Percentiles rank a stretch among this genome's conserved stretches.
Evolutionary conservation across 2,113 vertebrate genomes (phyloP).

Genomic region (Sigmodon hispidus): DNA sequence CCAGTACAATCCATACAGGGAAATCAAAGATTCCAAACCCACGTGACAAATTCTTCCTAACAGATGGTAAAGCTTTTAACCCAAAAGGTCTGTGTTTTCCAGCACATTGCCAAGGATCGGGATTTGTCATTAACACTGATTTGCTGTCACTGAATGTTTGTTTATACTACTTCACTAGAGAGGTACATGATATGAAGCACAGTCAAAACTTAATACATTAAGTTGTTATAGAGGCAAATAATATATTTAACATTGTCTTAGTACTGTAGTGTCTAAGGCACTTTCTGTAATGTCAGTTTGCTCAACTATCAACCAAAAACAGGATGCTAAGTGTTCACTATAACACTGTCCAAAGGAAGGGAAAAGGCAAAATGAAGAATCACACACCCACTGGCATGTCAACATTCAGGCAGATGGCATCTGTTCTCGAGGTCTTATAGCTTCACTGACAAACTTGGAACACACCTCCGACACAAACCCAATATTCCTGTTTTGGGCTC

Average conservation of each 20-base stretch:
- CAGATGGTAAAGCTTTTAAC: conserved; percentile 96
- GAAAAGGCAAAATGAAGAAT: conserved; percentile 44
- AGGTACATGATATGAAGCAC: conserved; percentile 89
- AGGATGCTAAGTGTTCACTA: conserved; percentile 82
- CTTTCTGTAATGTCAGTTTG: conserved; percentile 92
- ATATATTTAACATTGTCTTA: conserved; percentile 91
- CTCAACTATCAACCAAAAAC: conserved; percentile 85
- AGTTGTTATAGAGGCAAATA: conserved; percentile 88
- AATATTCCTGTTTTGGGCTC: conserved; percentile 71
- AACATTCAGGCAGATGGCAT: conserved; percentile 80
- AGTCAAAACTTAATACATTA: conserved; percentile 88
- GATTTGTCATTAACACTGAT: conserved; percentile 90
- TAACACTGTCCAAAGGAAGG: conserved; percentile 84
- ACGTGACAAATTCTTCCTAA: conserved; percentile 87
- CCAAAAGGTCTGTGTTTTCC: conserved; percentile 87
- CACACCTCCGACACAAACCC: conserved; percentile 65
- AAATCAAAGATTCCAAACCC: conserved; percentile 83
- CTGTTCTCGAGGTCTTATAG: conserved; percentile 29
- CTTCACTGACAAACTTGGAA: conserved; percentile 47
- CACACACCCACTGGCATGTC: conserved; percentile 84
- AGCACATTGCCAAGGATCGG: conserved; percentile 85
- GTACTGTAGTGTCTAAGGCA: conserved; percentile 99
- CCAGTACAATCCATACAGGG: conserved; percentile 88
- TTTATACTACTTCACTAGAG: conserved; percentile 87
- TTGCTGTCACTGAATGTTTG: conserved; percentile 86